Base-by-base conservation (phyloP, 2,888 invertebrate species). In the Lasioglossum vierecki region DNA sequence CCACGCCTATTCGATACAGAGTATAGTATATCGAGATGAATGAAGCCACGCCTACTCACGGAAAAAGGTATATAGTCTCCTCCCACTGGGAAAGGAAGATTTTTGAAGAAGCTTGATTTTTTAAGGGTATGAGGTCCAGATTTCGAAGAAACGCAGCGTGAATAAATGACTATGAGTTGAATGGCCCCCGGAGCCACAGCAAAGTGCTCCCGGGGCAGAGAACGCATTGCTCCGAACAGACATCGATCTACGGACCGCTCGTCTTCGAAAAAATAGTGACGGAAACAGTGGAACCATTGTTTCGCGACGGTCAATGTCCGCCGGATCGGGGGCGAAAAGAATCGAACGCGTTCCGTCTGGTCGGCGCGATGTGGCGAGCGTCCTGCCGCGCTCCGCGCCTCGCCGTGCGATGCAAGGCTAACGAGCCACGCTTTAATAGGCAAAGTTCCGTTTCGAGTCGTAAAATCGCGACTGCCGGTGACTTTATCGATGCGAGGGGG, bases 361-460 rank as follows among this genome's bases (percentile, higher is more conserved):
- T 22, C 68, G 70, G n/a, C 70, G 11, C 68, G 70, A 13, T 41
- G 11, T 4, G 22, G 41, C 66, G 22, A n/a, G 49, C 49, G 73
- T 35, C 49, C 30, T 49, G 35, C 22, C 49, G 30, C 46, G n/a
- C 26, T n/a, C 60, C 57, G 46, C 72, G 35, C 22, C 73, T 22
- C 46, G 15, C 13, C 76, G 46, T 66, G 76, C 72, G 73, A 53
- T 76, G 85, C 71, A 76, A 15, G 70, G 79, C 78, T 89, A 90
- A 90, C 89, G 89, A 89, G 87, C 84, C 84, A 73, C 78, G 85
- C 83, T 84, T 89, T 89, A 89, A 89, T 90, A 84, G 89, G 87
- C 90, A 81, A 89, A 89, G 83, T 89, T 90, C 82, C 83, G 88
- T 87, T 85, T 82, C 80, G 80, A 87, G 80, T 86, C 83, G 88